A percentile compares a stretch with the other conserved stretches of the same genome.
These are phyloP conservation scores for Pyrgilauda ruficollis DNA, from an alignment of 2,113 vertebrate species.

Conservation along the genomic window DNA sequence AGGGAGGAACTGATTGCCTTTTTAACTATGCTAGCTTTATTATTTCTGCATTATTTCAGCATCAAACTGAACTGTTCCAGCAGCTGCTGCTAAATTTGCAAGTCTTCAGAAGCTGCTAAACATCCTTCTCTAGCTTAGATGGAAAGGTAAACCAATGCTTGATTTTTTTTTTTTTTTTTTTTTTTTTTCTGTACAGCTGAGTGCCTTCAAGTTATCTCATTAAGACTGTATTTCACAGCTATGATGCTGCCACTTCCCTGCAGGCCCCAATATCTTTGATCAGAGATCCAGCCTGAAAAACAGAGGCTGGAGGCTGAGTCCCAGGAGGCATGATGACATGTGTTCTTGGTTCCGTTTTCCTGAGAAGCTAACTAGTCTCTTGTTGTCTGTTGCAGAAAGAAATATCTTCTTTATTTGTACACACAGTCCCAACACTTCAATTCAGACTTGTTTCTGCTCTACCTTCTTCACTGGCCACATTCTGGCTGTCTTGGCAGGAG, in stretches of 20 bases:
- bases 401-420: neutral
- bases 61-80: conserved; percentile 5
- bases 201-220: conserved; percentile 1
- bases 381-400: neutral
- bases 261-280: neutral
- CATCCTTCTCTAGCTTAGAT: neutral
- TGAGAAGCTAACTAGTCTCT: neutral
- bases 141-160: neutral
- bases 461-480: neutral
- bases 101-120: neutral
- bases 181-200: neutral
- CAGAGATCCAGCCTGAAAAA: neutral
- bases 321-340: neutral
- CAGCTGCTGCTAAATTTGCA: neutral
- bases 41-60: neutral
- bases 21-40: neutral
- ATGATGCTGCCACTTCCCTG: neutral
- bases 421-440: neutral
- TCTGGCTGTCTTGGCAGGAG: neutral
- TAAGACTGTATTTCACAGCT: conserved; percentile 2
- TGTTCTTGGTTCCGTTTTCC: neutral
- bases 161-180: neutral
- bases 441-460: neutral
- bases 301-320: neutral
- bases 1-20: neutral